Conservation (phyloP, 2,797 vertebrate species). For the Hippocampus kuda region DNA sequence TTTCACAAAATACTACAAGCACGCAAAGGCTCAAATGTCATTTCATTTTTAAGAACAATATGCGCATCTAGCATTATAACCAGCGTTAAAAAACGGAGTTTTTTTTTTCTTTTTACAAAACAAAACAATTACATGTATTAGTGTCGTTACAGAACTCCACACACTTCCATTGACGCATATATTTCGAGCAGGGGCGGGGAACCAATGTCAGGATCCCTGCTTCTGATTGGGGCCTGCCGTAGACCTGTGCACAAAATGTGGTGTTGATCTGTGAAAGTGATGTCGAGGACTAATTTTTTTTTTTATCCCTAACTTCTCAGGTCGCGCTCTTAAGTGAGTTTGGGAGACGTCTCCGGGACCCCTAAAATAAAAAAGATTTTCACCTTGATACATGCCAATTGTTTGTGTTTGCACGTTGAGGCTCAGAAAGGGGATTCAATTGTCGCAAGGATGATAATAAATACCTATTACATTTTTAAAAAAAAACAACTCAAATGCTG, state of each 20-base stretch:
- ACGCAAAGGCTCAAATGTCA: constrained; percentile 17
- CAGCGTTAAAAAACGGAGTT: constrained; percentile 6
- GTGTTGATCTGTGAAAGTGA: neutral
- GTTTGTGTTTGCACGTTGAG: neutral
- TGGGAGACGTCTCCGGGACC: neutral
- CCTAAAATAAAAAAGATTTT: neutral
- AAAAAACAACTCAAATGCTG: too few relatives aligned
- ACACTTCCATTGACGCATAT: constrained; percentile 30
- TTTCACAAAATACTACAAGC: constrained; percentile 31
- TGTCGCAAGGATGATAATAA: neutral
- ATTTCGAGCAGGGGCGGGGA: constrained; percentile 4
- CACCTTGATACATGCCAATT: neutral
- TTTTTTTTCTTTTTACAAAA: constrained; percentile 6
- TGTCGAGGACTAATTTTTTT: neutral
- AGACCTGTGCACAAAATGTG: too few relatives aligned
- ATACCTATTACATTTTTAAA: too few relatives aligned
- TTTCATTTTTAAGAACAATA: constrained; percentile 35
- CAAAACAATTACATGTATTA: constrained; percentile 20
- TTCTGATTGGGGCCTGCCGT: neutral
- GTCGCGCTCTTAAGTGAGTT: neutral
- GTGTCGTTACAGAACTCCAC: constrained; percentile 20
- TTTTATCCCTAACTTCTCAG: neutral
- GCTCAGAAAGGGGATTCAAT: neutral
- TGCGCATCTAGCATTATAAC: constrained; percentile 16
- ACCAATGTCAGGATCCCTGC: neutral